Conservation (phyloP, 2,888 invertebrate species). For the Chymomyza amoena region DNA sequence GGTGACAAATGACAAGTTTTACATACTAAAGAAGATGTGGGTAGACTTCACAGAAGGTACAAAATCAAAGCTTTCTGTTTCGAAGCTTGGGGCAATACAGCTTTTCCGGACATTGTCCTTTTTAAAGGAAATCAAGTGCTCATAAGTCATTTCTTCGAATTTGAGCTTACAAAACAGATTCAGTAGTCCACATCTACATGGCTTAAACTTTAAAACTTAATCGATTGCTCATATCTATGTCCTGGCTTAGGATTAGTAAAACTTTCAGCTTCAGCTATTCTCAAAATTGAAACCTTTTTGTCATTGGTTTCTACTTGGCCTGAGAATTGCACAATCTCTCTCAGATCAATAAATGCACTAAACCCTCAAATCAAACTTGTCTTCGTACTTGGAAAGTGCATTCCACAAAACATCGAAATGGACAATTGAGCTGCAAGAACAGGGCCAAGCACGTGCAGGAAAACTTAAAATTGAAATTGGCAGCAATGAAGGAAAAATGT, state of each 20-base stretch:
- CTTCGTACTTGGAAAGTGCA: neutral
- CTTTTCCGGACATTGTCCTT: no score
- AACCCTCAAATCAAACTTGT: neutral
- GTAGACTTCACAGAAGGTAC: neutral
- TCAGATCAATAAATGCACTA: neutral
- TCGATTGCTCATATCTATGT: no score
- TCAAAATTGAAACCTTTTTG: no score
- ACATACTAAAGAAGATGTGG: neutral
- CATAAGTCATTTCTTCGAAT: no score
- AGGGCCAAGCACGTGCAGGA: neutral
- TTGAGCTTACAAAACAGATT: no score
- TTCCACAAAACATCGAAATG: neutral
- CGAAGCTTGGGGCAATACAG: no score
- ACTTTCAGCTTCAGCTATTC: no score
- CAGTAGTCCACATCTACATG: no score
- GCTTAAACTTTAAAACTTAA: no score
- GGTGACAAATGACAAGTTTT: neutral
- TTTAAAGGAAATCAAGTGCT: no score
- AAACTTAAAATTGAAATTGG: conserved; percentile 22
- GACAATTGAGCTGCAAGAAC: neutral
- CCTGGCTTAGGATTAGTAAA: neutral
- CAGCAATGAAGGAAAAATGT: conserved; percentile 4
- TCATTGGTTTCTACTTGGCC: neutral
- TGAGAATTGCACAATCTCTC: neutral
- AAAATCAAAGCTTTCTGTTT: no score